Evolutionary conservation across 1,140 invertebrate genomes (phyloP).

Genomic region (Pogonomyrmex californicus): DNA sequence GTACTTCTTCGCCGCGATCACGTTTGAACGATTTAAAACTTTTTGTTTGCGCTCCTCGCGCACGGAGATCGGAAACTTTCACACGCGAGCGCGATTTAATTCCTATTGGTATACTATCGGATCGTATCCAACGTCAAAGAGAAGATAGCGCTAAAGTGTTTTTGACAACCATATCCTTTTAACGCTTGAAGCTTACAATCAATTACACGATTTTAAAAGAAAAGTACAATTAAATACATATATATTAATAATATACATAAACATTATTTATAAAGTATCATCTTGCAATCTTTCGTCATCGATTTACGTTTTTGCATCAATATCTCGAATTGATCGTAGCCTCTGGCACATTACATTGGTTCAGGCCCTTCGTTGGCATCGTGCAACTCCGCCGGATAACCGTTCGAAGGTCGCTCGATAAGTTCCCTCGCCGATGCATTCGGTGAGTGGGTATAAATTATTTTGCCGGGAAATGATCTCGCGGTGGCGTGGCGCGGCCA

Average conservation of each 20-base stretch:
- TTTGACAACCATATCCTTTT: background rate
- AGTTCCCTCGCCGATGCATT: slow-evolving; percentile 50
- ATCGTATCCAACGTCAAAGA: background rate
- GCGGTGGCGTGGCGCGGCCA: slow-evolving; percentile 40
- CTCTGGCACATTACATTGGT: slow-evolving; percentile 31
- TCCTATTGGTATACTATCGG: slow-evolving; percentile 29
- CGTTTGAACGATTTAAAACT: slow-evolving; percentile 72
- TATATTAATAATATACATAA: background rate
- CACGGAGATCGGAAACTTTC: slow-evolving; percentile 53
- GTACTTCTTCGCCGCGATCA: slow-evolving; percentile 61
- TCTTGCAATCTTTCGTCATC: background rate
- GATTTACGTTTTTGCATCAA: slow-evolving; percentile 14
- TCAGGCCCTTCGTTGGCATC: slow-evolving; percentile 34
- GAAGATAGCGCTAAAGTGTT: background rate
- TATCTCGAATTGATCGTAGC: slow-evolving; percentile 42
- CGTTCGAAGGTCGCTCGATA: slow-evolving; percentile 59
- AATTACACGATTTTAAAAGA: slow-evolving; percentile 10
- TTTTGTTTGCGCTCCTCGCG: slow-evolving; percentile 52
- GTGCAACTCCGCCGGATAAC: slow-evolving; percentile 39
- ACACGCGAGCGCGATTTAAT: slow-evolving; percentile 55
- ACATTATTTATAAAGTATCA: background rate
- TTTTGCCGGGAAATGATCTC: slow-evolving; percentile 75
- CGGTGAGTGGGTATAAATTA: slow-evolving; percentile 70
- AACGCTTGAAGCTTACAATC: background rate
- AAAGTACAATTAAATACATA: background rate